Evolutionary conservation across 92 coral and sea anemone species (phyloP), one percentile per base, ranked within the genome.

Genomic region (Isaurus tuberculatus): DNA sequence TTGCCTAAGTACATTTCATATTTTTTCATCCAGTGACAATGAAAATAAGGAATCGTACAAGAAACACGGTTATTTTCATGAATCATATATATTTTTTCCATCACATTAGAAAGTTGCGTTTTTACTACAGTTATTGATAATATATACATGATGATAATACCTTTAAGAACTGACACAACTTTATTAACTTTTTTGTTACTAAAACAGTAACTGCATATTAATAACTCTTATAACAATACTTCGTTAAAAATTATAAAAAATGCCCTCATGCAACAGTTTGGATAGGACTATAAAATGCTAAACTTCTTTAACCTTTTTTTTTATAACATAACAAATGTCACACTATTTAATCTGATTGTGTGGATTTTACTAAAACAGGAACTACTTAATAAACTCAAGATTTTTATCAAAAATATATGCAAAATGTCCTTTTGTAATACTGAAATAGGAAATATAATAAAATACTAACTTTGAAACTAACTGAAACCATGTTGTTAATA

Each of bases 1-100:
- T 60, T 60, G 66, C 30, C 30, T 60, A 60, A 60, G 66, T 60
- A 60, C 66, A 22, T 60, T 60, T 20, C 30, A 60, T 60, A 60
- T 60, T 60, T 29, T 60, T 60, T 60, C 66, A 60, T 60, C 66
- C 66, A 37, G 43, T 37, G 43, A 37, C 43, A 37, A 37, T 37
- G 0, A 37, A 37, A 37, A 0, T 37, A 37, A 0, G 61, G 43
- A 37, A 37, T 0, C 43, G 43, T 37, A 37, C 8, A 37, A 37
- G 43, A 37, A 37, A 48, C 57, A 9, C 20, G 57, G 57, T 48
- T 48, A 15, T 48, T 48, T 48, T 48, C 0, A 8, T 2, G 2
- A 48, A 8, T 48, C 57, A 48, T 48, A 8, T 19, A 48, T 48
- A 48, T 48, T 48, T 48, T 48, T 48, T 48, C 57, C 57, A 48